A percentile compares a stretch with the other conserved stretches of the same genome.
Conservation (phyloP, 2,888 invertebrate species). For the Malacosoma neustria region DNA sequence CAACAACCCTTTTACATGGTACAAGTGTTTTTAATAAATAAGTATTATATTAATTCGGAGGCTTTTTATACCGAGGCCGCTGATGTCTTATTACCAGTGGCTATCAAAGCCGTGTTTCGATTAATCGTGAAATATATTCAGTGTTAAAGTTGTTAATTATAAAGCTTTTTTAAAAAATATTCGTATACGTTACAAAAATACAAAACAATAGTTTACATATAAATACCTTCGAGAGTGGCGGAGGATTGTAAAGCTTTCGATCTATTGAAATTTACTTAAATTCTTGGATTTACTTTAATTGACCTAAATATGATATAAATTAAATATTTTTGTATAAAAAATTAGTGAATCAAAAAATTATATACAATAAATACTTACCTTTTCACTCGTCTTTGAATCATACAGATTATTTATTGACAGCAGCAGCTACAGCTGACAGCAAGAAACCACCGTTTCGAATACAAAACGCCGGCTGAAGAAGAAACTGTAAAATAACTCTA, state of each 20-base stretch:
- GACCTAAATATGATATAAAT: not conserved
- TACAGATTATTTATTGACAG: too few species aligned
- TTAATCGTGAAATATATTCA: slow-evolving; percentile 55
- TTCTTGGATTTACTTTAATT: not conserved
- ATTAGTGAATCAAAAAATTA: slow-evolving; percentile 1
- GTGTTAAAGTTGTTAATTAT: slow-evolving; percentile 54
- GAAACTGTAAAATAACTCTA: too few species aligned
- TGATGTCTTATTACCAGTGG: slow-evolving; percentile 64
- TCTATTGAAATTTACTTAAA: too few species aligned
- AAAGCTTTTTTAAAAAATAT: slow-evolving; percentile 15
- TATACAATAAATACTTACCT: too few species aligned
- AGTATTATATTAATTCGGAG: slow-evolving; percentile 54
- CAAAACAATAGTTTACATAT: not conserved
- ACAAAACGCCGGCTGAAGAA: too few species aligned
- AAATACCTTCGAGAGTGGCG: not conserved
- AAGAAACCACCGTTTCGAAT: too few species aligned
- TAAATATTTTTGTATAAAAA: slow-evolving; percentile 13
- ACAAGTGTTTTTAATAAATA: slow-evolving; percentile 68
- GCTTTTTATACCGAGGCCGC: slow-evolving; percentile 47
- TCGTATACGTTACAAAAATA: too few species aligned
- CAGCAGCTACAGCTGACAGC: too few species aligned
- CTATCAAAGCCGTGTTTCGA: slow-evolving; percentile 37
- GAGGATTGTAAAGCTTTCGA: not conserved
- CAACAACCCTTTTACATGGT: slow-evolving; percentile 37
- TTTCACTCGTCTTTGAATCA: too few species aligned